These are phyloP conservation scores for Clarias magur DNA, from an alignment of 2,113 vertebrate genomes.

Conservation along the genomic window DNA sequence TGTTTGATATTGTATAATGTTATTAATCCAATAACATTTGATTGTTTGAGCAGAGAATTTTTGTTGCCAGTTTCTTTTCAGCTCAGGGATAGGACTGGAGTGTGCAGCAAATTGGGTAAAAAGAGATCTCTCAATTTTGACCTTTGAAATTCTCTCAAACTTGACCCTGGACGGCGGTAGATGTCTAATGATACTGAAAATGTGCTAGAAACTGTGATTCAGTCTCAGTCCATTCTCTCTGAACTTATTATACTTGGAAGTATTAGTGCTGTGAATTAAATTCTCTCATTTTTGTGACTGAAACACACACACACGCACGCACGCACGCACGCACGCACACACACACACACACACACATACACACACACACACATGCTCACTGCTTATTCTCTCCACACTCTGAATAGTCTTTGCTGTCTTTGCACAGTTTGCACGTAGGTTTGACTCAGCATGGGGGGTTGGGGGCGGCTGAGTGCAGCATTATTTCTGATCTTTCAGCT, in stretches of 20 bases:
- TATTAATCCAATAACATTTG: too few species aligned
- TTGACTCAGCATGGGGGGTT: conserved; percentile 16
- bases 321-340: not conserved
- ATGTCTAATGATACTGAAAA: not conserved
- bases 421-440: conserved; percentile 15
- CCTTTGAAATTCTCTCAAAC: not conserved
- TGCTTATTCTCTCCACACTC: not conserved
- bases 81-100: not conserved
- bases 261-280: not conserved
- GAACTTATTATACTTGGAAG: not conserved
- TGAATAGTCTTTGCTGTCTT: conserved; percentile 16
- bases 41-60: not conserved
- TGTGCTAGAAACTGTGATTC: not conserved
- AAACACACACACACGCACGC: not conserved
- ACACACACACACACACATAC: conserved; percentile 3
- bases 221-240: not conserved
- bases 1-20: not conserved
- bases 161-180: not conserved
- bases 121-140: not conserved
- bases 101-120: not conserved
- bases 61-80: not conserved
- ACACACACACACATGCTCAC: not conserved
- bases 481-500: conserved; percentile 27
- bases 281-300: not conserved
- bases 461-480: not conserved